These are phyloP conservation scores for Diaphora mendica DNA, from an alignment of 2,888 invertebrate species.

Conservation along the genomic window DNA sequence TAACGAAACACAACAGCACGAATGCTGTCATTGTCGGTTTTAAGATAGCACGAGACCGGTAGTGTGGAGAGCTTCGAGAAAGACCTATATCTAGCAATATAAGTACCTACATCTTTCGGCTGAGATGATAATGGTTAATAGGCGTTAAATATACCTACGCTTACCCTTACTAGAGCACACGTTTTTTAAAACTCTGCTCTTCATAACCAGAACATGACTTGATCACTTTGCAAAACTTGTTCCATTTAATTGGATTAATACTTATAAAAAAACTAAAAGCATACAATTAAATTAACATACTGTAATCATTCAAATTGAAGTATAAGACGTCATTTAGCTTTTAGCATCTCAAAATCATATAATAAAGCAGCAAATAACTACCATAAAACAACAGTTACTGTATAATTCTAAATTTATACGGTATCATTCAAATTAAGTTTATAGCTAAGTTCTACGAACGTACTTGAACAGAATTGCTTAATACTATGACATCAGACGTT, in stretches of 20 bases:
- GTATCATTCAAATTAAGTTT: constrained; percentile 17
- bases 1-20: no score
- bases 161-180: no score
- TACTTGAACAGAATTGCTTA: constrained; percentile 18
- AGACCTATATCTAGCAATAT: no score
- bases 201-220: no score
- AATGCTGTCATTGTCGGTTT: no score
- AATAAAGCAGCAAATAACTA: constrained; percentile 20
- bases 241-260: not conserved
- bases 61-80: no score
- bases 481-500: constrained; percentile 15
- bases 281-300: not conserved
- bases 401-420: constrained; percentile 15
- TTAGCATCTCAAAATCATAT: constrained; percentile 3
- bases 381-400: constrained; percentile 12
- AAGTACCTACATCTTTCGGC: no score
- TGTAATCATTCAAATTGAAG: not conserved
- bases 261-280: not conserved
- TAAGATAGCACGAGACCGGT: no score
- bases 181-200: no score
- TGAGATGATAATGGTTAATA: no score
- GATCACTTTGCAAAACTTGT: not conserved
- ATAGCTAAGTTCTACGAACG: constrained; percentile 15
- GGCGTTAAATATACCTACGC: no score
- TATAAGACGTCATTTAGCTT: not conserved